Evolutionary conservation across 1,140 invertebrate species (phyloP).

Genomic region (Drosophila prosaltans): DNA sequence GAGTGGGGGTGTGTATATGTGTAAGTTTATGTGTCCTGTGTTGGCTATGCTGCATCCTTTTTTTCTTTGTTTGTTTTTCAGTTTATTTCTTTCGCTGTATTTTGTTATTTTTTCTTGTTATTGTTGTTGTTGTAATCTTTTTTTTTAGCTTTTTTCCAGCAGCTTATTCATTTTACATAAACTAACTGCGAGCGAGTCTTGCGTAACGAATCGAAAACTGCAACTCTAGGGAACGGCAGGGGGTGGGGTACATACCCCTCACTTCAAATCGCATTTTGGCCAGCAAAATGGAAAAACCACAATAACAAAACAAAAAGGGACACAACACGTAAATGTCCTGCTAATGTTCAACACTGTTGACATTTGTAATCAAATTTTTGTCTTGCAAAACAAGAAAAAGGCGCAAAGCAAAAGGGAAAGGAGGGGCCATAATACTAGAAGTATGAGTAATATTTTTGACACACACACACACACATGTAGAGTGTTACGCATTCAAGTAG

Average conservation of each 20-base stretch:
- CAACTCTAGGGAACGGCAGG: slow-evolving; percentile 40
- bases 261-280: slow-evolving; percentile 14
- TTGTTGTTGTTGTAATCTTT: slow-evolving; percentile 11
- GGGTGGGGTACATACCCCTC: not conserved
- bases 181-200: slow-evolving; percentile 70
- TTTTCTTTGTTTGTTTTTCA: slow-evolving; percentile 27
- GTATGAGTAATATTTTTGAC: slow-evolving; percentile 63
- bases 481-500: slow-evolving; percentile 17
- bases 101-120: not conserved
- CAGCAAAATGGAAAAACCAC: slow-evolving; percentile 34
- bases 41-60: slow-evolving; percentile 33
- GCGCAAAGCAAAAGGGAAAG: slow-evolving; percentile 23
- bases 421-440: not conserved
- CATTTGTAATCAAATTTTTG: slow-evolving; percentile 74
- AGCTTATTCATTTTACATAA: slow-evolving; percentile 79
- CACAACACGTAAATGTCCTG: slow-evolving; percentile 5
- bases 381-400: slow-evolving; percentile 52
- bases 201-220: slow-evolving; percentile 76
- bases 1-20: not conserved
- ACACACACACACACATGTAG: slow-evolving; percentile 33
- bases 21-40: slow-evolving; percentile 20
- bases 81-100: not conserved
- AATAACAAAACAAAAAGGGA: slow-evolving; percentile 1
- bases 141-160: slow-evolving; percentile 36
- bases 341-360: slow-evolving; percentile 44